Evolutionary conservation across 2,888 invertebrate species (phyloP).

Genomic region (Diplazon laetatorius): DNA sequence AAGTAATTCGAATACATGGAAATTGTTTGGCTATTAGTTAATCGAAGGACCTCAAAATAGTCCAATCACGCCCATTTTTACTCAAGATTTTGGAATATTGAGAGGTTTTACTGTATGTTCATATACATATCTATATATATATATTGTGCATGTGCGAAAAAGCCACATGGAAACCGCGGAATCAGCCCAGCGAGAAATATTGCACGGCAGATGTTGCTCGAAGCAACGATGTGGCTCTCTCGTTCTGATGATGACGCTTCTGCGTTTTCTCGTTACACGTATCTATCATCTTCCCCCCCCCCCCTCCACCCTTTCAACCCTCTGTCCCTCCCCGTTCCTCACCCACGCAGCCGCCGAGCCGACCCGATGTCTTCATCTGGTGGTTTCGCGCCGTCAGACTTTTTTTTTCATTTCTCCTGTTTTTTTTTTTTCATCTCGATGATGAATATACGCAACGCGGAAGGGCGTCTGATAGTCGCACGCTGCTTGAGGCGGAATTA

Average conservation of each 20-base stretch:
- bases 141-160: too few relatives aligned
- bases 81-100: too few relatives aligned
- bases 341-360: too few relatives aligned
- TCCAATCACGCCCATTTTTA: too few relatives aligned
- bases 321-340: too few relatives aligned
- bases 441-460: slow-evolving; percentile 46
- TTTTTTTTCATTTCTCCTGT: too few relatives aligned
- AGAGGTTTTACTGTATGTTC: too few relatives aligned
- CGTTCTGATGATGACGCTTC: slow-evolving; percentile 36
- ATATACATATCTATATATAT: too few relatives aligned
- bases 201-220: slow-evolving; percentile 43
- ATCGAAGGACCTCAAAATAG: too few relatives aligned
- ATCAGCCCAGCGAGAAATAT: slow-evolving; percentile 43
- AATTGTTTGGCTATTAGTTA: too few relatives aligned
- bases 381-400: slow-evolving; percentile 49
- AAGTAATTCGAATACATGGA: too few relatives aligned
- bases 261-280: slow-evolving; percentile 46
- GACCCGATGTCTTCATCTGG: slow-evolving; percentile 45
- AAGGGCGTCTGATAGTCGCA: slow-evolving; percentile 20
- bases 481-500: slow-evolving; percentile 37
- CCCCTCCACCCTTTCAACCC: too few relatives aligned
- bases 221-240: slow-evolving; percentile 29
- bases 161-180: neutral
- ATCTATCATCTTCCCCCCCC: neutral
- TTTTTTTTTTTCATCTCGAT: slow-evolving; percentile 57